Evolutionary conservation across 2,113 vertebrate species (phyloP).

Genomic region (Cyrtonyx montezumae): DNA sequence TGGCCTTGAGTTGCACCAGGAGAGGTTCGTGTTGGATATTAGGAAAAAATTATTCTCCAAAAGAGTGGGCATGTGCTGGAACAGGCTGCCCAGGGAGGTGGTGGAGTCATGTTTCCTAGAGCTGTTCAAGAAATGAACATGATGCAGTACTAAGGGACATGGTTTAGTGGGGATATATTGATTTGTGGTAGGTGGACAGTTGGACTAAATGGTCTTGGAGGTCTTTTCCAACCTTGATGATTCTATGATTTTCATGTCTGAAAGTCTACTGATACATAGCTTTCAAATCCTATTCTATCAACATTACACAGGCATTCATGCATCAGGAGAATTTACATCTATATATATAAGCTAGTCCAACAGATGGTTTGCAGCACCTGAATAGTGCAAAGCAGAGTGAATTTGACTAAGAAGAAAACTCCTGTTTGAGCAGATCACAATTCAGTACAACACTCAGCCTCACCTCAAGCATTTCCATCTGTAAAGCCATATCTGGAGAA

Average conservation of each 20-base stretch:
- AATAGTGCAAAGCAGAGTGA: slow-evolving; percentile 15
- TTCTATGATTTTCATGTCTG: neutral
- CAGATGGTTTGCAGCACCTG: slow-evolving; percentile 41
- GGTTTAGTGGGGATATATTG: no score
- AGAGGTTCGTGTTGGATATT: no score
- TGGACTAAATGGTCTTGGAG: no score
- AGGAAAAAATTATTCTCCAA: no score
- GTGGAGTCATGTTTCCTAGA: no score
- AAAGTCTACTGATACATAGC: neutral
- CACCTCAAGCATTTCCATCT: slow-evolving; percentile 41
- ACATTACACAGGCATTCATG: neutral
- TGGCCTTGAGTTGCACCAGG: no score
- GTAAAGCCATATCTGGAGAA: slow-evolving; percentile 38
- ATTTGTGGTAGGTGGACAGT: no score
- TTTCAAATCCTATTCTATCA: slow-evolving; percentile 2
- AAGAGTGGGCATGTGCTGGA: no score
- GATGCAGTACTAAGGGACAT: no score
- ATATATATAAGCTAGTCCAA: neutral
- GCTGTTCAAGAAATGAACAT: no score
- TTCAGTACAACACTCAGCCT: slow-evolving; percentile 14
- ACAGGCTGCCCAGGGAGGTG: no score
- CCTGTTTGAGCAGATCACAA: neutral
- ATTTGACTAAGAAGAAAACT: slow-evolving; percentile 26
- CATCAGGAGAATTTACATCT: neutral
- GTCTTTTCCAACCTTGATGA: no score